Conservation (phyloP, 2,797 vertebrate species). For the Labroides dimidiatus region DNA sequence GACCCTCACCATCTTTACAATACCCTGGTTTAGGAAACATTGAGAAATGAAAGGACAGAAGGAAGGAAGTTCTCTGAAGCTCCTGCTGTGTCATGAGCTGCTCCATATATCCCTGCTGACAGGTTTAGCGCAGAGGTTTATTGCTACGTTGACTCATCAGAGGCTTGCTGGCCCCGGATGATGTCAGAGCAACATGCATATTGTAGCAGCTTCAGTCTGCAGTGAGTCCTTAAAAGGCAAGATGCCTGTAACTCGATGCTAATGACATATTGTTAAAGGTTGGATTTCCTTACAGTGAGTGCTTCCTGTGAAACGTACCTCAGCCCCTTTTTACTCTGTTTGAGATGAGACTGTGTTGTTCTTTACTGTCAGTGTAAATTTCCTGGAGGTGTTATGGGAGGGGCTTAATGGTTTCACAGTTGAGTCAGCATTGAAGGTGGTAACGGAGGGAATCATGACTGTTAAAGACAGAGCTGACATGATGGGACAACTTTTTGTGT, state of each 20-base stretch:
- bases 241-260: slow-evolving; percentile 25
- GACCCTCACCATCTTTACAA: slow-evolving; percentile 20
- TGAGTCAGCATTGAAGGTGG: no score
- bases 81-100: slow-evolving; percentile 43
- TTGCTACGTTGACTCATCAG: slow-evolving; percentile 51
- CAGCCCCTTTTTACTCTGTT: no score
- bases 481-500: no score
- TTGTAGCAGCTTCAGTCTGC: slow-evolving; percentile 8
- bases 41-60: slow-evolving; percentile 47
- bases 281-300: background rate
- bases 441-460: no score
- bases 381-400: no score
- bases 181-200: slow-evolving; percentile 19
- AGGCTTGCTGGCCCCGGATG: background rate
- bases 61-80: slow-evolving; percentile 56
- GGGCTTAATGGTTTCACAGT: no score
- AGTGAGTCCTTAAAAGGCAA: slow-evolving; percentile 59
- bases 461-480: no score
- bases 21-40: slow-evolving; percentile 28
- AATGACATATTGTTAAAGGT: slow-evolving; percentile 20
- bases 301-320: no score
- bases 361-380: no score
- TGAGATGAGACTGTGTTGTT: no score
- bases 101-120: slow-evolving; percentile 36
- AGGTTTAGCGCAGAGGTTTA: slow-evolving; percentile 24